phyloP scores from a whole-genome alignment of 2,113 vertebrate genomes.

The Lasiurus borealis region DNA sequence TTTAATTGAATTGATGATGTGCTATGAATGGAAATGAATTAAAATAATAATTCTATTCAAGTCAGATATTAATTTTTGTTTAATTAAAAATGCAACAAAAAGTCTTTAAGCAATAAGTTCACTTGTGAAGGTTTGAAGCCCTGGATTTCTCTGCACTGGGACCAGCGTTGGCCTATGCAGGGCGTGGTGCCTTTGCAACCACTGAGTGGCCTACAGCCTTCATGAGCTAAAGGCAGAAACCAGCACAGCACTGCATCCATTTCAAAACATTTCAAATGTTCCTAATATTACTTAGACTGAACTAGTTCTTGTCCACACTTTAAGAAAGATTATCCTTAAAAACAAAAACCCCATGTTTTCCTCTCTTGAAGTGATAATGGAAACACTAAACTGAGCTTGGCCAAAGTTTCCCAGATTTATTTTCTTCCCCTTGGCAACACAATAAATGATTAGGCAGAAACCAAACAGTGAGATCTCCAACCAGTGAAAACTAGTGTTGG shows the following conservation, averaged over 20 bases:
- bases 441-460: conserved; percentile 49
- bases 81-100: not conserved
- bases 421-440: not conserved
- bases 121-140: not conserved
- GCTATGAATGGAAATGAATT: not conserved
- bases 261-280: not conserved
- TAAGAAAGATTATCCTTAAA: conserved; percentile 41
- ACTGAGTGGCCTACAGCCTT: not conserved
- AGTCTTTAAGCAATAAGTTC: not conserved
- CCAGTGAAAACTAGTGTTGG: rapidly evolving
- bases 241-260: not conserved
- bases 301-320: not conserved
- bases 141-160: not conserved
- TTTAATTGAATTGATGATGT: not conserved
- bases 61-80: not conserved
- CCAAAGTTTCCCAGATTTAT: conserved; percentile 52
- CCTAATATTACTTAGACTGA: not conserved
- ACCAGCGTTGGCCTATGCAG: rapidly evolving
- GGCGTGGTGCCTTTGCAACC: not conserved
- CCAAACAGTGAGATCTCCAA: not conserved
- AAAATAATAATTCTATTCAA: not conserved
- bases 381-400: conserved; percentile 52
- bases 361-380: conserved; percentile 50
- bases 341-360: not conserved
- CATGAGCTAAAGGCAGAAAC: not conserved